phyloP scores from a whole-genome alignment of 2,888 invertebrate species.

The Mycalesis mineus region DNA sequence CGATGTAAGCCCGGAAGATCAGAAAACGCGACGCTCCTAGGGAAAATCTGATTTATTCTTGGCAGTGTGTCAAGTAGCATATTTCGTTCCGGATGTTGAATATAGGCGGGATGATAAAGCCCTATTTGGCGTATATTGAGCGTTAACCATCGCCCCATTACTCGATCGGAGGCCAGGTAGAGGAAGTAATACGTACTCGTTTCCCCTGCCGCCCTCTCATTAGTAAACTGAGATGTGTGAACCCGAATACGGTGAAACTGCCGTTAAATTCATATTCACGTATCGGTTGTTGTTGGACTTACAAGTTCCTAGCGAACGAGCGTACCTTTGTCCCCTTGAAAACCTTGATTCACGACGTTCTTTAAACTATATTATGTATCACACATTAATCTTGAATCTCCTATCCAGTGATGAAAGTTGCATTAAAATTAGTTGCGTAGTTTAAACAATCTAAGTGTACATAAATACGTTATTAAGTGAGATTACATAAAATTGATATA shows the following conservation, averaged over 20 bases:
- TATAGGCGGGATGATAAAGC: constrained; percentile 60
- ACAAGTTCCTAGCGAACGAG: too few species aligned
- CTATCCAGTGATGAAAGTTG: too few species aligned
- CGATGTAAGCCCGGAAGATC: constrained; percentile 22
- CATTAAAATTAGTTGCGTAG: too few species aligned
- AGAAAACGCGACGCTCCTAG: constrained; percentile 28
- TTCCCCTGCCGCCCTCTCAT: constrained; percentile 27
- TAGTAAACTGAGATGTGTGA: constrained; percentile 30
- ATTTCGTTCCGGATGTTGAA: constrained; percentile 56
- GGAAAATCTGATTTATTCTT: constrained; percentile 66
- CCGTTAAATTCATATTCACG: background rate
- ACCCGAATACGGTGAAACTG: background rate
- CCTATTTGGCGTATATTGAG: constrained; percentile 63
- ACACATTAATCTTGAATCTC: too few species aligned
- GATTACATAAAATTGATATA: too few species aligned
- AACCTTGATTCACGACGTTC: too few species aligned
- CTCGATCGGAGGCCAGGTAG: constrained; percentile 37
- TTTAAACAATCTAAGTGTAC: too few species aligned
- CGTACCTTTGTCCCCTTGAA: too few species aligned
- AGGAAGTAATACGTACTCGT: constrained; percentile 28
- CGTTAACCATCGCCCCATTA: constrained; percentile 42
- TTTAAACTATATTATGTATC: too few species aligned
- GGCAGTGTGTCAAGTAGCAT: constrained; percentile 65
- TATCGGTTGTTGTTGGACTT: background rate
- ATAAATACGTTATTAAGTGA: too few species aligned